Base-by-base conservation (phyloP, 2,888 invertebrate genomes). In the Yponomeuta sedellus region DNA sequence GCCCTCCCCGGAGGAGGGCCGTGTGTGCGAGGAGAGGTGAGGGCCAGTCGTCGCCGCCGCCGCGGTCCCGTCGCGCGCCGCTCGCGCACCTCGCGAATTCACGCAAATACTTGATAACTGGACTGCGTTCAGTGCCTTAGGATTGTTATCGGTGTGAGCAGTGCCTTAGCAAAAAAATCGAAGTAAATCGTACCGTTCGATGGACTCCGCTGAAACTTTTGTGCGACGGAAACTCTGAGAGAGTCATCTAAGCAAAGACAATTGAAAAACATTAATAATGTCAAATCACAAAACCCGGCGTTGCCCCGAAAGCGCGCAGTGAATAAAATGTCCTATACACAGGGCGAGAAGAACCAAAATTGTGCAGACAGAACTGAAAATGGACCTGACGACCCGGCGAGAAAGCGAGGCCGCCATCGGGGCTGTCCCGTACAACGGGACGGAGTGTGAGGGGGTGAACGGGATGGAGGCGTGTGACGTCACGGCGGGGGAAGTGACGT, bases 321-420 rank as follows among this genome's bases (percentile, higher is more conserved):
- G 39, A 62, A 8, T 62, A 62, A 62, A 64, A 64, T 52, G 64
- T 44, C n/a, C 64, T 64, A 34, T 4, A 34, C n/a, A n/a, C 16
- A 62, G 19, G n/a, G 6, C 28, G 28, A 19, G 10, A 34, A 39
- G 12, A 62, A 52, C 11, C 63, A 22, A 44, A 58, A n/a, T 39
- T 19, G 58, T 58, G 58, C 10, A 58, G 20, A 52, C 44, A 12
- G 44, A 52, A 52, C 44, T 52, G 28, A 86, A 85, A 75, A 91
- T 91, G 91, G 91, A 91, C 86, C 81, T 91, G 82, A 89, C 90
- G 28, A 91, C 89, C 70, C 88, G 91, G 69, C 84, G 90, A 59
- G 83, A 81, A 72, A 88, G 86, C 44, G 44, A 52, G 44, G 39
- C 61, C 58, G 74, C 79, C 34, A 34, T 34, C 73, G 86, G 80